These are phyloP conservation scores for Drosophila quadrilineata DNA, from an alignment of 1,140 invertebrate species.

Conservation along the genomic window DNA sequence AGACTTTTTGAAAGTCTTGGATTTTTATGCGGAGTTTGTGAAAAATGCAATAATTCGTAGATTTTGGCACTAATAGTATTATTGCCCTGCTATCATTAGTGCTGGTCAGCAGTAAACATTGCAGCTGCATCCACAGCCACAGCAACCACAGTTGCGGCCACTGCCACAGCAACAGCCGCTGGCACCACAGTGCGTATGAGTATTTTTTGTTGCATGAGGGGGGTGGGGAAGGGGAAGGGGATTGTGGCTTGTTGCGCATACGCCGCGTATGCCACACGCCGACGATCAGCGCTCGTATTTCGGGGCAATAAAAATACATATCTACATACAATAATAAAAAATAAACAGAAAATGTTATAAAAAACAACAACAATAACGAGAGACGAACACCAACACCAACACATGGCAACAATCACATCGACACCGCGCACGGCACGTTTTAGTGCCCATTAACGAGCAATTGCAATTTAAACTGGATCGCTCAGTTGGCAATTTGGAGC, in stretches of 20 bases:
- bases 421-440: slow-evolving; percentile 76
- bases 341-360: slow-evolving; percentile 16
- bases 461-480: slow-evolving; percentile 81
- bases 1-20: no score
- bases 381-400: slow-evolving; percentile 12
- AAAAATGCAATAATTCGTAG: slow-evolving; percentile 25
- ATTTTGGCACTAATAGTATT: slow-evolving; percentile 20
- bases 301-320: slow-evolving; percentile 56
- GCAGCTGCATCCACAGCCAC: neutral
- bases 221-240: neutral
- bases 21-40: no score
- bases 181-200: slow-evolving; percentile 65
- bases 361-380: neutral
- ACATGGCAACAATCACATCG: slow-evolving; percentile 40
- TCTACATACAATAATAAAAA: no score
- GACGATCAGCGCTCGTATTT: slow-evolving; percentile 49
- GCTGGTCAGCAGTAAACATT: neutral
- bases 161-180: neutral
- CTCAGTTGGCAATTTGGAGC: slow-evolving; percentile 79
- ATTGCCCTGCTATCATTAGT: slow-evolving; percentile 27
- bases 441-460: slow-evolving; percentile 81
- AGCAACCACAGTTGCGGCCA: neutral
- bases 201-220: slow-evolving; percentile 23
- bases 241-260: slow-evolving; percentile 54
- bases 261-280: slow-evolving; percentile 68